Base-by-base conservation (phyloP, 37 sponge, comb jelly and placozoan genomes). In the Bolinopsis microptera region DNA sequence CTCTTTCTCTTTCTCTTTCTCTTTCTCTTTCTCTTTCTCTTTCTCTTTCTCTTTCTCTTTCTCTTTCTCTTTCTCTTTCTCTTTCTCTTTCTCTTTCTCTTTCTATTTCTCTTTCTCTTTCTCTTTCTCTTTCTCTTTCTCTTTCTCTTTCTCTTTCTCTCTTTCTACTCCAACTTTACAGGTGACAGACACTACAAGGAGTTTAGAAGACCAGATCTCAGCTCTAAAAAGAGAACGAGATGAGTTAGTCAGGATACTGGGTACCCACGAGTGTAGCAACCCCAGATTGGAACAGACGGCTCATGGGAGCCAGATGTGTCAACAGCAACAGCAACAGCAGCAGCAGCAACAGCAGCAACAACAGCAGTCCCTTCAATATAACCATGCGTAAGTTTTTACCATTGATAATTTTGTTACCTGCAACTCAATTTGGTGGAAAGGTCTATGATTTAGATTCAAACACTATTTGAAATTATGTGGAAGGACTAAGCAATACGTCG, bases 1-100 rank as follows among this genome's bases (percentile, higher is more conserved):
- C 75, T 72, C 75, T 72, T n/a, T 72, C 75, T 72, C 75, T 72
- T n/a, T 72, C 75, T 72, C 75, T 72, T n/a, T 72, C 75, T 72
- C 75, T 72, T n/a, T 72, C 75, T 72, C 75, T 72, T n/a, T 72
- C 75, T 72, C 75, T 72, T n/a, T 72, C 75, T 72, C 75, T 72
- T n/a, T 72, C 75, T 72, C 75, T 72, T n/a, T 72, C 68, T 67
- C 68, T 13, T 21, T 67, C 68, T 67, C 68, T 67, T 21, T 67
- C 68, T 67, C 68, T 67, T 21, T 67, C 68, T 67, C 68, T 67
- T 21, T 67, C 68, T 67, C 68, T 67, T 21, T 13, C 68, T 67
- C 21, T 67, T 21, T 67, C 68, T 67, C 68, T 67, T 21, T 67
- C 68, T n/a, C n/a, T n/a, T n/a, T n/a, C n/a, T n/a, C n/a, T n/a